Percentiles rank a stretch among this genome's conserved stretches.
phyloP scores from a whole-genome alignment of 2,888 invertebrate genomes.

The Melieria crassipennis region DNA sequence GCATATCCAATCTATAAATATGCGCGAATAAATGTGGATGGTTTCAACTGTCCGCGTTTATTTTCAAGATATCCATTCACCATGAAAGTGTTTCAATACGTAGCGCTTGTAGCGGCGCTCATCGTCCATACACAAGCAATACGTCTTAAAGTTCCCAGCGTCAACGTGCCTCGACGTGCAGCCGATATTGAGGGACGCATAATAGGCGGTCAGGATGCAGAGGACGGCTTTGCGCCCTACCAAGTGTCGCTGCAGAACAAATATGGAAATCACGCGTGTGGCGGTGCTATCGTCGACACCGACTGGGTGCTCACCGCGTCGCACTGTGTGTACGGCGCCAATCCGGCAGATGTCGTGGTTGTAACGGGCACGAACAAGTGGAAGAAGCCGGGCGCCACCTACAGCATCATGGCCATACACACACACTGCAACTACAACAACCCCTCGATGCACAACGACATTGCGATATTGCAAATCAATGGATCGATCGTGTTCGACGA shows the following conservation, averaged over 20 bases:
- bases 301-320: slow-evolving; percentile 54
- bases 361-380: slow-evolving; percentile 54
- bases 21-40: too few relatives aligned
- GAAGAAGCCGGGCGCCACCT: slow-evolving; percentile 46
- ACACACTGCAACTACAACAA: slow-evolving; percentile 55
- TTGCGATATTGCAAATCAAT: slow-evolving; percentile 73
- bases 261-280: slow-evolving; percentile 53
- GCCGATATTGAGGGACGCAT: slow-evolving; percentile 40
- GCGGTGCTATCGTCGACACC: slow-evolving; percentile 54
- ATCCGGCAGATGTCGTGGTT: slow-evolving; percentile 46
- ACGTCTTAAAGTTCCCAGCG: slow-evolving; percentile 14
- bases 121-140: neutral
- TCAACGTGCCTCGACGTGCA: neutral
- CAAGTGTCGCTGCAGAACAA: slow-evolving; percentile 58
- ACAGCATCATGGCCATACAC: slow-evolving; percentile 49
- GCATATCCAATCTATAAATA: too few relatives aligned
- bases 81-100: slow-evolving; percentile 17
- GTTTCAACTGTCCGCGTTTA: neutral
- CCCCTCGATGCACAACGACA: slow-evolving; percentile 69
- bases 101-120: neutral
- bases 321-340: slow-evolving; percentile 53
- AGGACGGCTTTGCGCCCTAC: slow-evolving; percentile 54
- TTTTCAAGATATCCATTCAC: neutral
- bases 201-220: slow-evolving; percentile 47
- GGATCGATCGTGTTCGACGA: slow-evolving; percentile 68